Percentiles rank a stretch among this genome's conserved stretches.
These are phyloP conservation scores for Montipora foliosa DNA, from an alignment of 64 coral and sea anemone species.

Conservation along the genomic window DNA sequence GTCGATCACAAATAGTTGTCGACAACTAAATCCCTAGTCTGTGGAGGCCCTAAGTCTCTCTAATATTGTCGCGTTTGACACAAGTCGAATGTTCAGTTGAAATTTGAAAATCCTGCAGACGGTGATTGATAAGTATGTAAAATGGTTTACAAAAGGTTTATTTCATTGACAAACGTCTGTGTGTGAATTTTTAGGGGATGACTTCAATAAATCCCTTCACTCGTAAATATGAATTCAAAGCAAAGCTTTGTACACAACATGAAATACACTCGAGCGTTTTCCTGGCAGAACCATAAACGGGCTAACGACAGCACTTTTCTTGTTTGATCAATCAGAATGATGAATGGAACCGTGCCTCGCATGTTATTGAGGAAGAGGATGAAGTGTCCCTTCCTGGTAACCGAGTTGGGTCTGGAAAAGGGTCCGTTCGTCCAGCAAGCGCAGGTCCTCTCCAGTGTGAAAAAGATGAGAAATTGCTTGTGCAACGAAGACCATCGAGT, in stretches of 20 bases:
- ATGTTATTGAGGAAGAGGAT: conserved; percentile 66
- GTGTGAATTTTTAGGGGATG: too few species aligned
- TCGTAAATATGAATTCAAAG: too few species aligned
- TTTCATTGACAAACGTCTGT: too few species aligned
- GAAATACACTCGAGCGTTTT: not conserved
- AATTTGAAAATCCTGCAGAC: too few species aligned
- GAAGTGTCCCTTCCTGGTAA: not conserved
- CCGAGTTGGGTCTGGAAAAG: conserved; percentile 18
- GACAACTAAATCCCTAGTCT: too few species aligned
- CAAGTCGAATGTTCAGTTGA: too few species aligned
- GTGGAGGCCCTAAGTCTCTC: too few species aligned
- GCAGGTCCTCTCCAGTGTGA: conserved; percentile 37
- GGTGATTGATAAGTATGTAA: too few species aligned
- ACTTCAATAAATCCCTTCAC: too few species aligned
- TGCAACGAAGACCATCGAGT: conserved; percentile 43
- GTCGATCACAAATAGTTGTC: too few species aligned
- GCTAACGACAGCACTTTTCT: not conserved
- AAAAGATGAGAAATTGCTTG: not conserved
- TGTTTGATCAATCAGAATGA: conserved; percentile 27
- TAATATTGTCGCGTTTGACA: too few species aligned
- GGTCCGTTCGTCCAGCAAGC: conserved; percentile 34
- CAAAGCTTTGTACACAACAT: not conserved
- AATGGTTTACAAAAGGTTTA: too few species aligned
- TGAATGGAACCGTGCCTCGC: conserved; percentile 49
- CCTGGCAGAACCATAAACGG: not conserved